Percentiles rank a stretch among this genome's conserved stretches.
phyloP scores from a whole-genome alignment of 2,797 vertebrate genomes.

The Falco berigora region DNA sequence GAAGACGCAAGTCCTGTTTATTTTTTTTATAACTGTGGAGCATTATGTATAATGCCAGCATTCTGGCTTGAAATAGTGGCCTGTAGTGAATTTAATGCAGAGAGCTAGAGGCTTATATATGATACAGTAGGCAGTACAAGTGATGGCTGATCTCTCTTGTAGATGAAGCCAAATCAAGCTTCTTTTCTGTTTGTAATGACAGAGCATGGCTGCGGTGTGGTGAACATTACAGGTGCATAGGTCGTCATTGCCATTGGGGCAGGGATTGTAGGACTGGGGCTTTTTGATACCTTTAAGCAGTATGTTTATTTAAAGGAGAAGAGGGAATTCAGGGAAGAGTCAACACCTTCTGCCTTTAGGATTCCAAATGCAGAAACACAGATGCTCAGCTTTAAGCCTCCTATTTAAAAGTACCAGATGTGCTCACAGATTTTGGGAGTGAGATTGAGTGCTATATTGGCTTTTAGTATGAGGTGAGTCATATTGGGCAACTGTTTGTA shows the following conservation, averaged over 20 bases:
- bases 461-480: not conserved
- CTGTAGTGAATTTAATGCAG: not conserved
- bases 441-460: not conserved
- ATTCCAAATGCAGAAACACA: not conserved
- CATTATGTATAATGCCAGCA: not conserved
- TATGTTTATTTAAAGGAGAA: not conserved
- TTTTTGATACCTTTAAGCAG: not conserved
- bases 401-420: not conserved
- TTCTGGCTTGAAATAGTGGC: not conserved
- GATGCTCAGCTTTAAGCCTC: not conserved
- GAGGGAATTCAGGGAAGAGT: not conserved
- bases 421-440: not conserved
- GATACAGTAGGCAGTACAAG: not conserved
- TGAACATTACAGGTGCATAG: not conserved
- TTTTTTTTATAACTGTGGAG: not conserved
- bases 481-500: not conserved
- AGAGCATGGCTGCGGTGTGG: not conserved
- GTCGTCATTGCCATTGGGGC: not conserved
- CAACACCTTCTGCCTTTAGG: not conserved
- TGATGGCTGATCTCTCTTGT: not conserved
- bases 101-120: not conserved
- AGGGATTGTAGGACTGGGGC: not conserved
- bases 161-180: not conserved
- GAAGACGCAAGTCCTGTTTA: not conserved
- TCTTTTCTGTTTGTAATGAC: not conserved